Percentiles rank a stretch among this genome's conserved stretches.
These are phyloP conservation scores for Brachionichthys hirsutus DNA, from an alignment of 2,113 vertebrate species.

Conservation along the genomic window DNA sequence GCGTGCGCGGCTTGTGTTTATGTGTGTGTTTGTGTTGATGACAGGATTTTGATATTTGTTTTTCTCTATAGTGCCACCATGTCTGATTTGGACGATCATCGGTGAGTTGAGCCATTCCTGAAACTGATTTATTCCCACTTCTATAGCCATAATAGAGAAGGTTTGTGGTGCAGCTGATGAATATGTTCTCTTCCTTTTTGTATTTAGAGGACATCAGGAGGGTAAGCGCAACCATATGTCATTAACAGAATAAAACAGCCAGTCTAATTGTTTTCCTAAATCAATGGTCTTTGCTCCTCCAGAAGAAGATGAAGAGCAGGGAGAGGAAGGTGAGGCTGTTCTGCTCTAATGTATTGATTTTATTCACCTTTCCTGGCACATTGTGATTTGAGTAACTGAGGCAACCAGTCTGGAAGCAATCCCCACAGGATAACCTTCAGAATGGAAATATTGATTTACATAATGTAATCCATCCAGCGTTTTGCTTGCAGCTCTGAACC, in stretches of 20 bases:
- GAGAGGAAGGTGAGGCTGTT: conserved; percentile 64
- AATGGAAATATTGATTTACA: conserved; percentile 20
- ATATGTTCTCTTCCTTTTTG: conserved; percentile 2
- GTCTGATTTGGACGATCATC: conserved; percentile 58
- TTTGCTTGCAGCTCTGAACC: too few relatives aligned
- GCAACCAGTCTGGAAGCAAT: neutral
- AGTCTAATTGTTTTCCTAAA: neutral
- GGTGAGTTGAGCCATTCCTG: conserved; percentile 43
- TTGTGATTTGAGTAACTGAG: too few relatives aligned
- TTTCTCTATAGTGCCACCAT: conserved; percentile 51
- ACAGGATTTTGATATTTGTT: neutral
- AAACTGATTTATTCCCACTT: neutral
- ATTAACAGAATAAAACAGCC: neutral
- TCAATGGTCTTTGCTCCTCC: conserved; percentile 6
- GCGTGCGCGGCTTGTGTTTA: too few relatives aligned
- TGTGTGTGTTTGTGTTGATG: neutral
- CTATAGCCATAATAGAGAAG: neutral
- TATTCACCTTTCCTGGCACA: neutral
- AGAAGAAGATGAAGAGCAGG: conserved; percentile 67
- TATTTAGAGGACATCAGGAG: conserved; percentile 49
- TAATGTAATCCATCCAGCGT: neutral
- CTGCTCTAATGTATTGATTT: neutral
- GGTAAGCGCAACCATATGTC: conserved; percentile 43
- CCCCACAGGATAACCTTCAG: neutral
- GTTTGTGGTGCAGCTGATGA: conserved; percentile 2